A percentile compares a stretch with the other conserved stretches of the same genome.
Evolutionary conservation across 2,113 vertebrate genomes (phyloP).

Genomic region (Thunnus thynnus): DNA sequence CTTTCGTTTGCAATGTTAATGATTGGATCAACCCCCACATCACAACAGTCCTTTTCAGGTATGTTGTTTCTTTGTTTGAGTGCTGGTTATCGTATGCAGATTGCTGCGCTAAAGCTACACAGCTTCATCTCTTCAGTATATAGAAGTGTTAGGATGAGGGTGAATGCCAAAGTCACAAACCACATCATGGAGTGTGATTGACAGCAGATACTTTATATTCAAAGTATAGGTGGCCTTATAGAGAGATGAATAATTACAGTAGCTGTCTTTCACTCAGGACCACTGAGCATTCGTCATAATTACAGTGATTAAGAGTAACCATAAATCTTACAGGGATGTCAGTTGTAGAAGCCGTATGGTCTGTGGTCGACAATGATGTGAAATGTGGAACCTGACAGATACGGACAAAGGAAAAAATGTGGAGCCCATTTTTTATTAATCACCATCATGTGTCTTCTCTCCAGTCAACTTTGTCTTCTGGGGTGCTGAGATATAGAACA

Average conservation of each 20-base stretch:
- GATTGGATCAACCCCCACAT: conserved; percentile 40
- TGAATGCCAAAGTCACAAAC: neutral
- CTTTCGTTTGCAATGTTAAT: conserved; percentile 58
- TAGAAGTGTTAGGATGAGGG: neutral
- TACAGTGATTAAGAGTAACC: conserved; percentile 20
- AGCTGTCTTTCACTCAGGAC: conserved; percentile 27
- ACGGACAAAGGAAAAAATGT: conserved; percentile 1
- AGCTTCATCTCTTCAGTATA: no score
- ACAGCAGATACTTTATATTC: conserved; percentile 11
- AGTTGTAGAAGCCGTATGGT: conserved; percentile 28
- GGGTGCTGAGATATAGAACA: conserved; percentile 34
- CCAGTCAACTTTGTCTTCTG: conserved; percentile 8
- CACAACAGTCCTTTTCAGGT: conserved; percentile 32
- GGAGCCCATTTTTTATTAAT: conserved; percentile 9
- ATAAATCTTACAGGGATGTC: conserved; percentile 27
- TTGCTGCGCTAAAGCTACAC: no score
- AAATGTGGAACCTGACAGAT: conserved; percentile 10
- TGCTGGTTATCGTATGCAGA: neutral
- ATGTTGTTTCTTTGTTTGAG: conserved; percentile 32
- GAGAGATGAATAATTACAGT: conserved; percentile 30
- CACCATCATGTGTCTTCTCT: conserved; percentile 6
- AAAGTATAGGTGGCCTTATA: conserved; percentile 28
- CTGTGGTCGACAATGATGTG: neutral
- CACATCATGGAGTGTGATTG: conserved; percentile 12
- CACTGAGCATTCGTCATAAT: conserved; percentile 32